phyloP scores from a whole-genome alignment of 2,113 vertebrate genomes.

The Periophthalmodon schlosseri region DNA sequence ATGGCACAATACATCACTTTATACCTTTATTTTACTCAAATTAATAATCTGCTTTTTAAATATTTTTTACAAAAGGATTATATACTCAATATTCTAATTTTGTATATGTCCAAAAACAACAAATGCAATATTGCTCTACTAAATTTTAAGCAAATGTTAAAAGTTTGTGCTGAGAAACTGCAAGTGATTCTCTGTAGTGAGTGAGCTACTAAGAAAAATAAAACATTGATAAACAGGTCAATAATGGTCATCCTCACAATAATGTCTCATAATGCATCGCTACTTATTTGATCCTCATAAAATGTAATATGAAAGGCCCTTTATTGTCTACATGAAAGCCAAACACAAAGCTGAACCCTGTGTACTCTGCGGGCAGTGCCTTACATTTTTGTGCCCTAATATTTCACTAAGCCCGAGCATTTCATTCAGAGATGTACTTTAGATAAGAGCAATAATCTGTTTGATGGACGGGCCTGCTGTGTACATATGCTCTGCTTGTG shows the following conservation, averaged over 20 bases:
- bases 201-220: no score
- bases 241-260: background rate
- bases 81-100: no score
- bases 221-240: no score
- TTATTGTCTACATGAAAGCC: slow-evolving; percentile 39
- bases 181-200: no score
- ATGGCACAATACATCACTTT: no score
- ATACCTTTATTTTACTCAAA: no score
- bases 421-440: slow-evolving; percentile 75
- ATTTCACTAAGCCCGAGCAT: slow-evolving; percentile 71
- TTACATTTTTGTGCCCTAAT: slow-evolving; percentile 71
- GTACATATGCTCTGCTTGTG: slow-evolving; percentile 69
- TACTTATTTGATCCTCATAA: background rate
- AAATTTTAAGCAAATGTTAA: no score
- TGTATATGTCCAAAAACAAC: no score
- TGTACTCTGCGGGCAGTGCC: slow-evolving; percentile 62
- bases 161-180: no score
- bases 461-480: slow-evolving; percentile 75
- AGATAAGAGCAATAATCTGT: slow-evolving; percentile 77
- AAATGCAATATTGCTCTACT: no score
- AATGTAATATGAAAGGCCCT: background rate
- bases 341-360: slow-evolving; percentile 51
- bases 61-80: no score
- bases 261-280: background rate
- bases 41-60: no score